Base-by-base conservation (phyloP, 2,888 invertebrate genomes). In the Drosophila kanekoi region DNA sequence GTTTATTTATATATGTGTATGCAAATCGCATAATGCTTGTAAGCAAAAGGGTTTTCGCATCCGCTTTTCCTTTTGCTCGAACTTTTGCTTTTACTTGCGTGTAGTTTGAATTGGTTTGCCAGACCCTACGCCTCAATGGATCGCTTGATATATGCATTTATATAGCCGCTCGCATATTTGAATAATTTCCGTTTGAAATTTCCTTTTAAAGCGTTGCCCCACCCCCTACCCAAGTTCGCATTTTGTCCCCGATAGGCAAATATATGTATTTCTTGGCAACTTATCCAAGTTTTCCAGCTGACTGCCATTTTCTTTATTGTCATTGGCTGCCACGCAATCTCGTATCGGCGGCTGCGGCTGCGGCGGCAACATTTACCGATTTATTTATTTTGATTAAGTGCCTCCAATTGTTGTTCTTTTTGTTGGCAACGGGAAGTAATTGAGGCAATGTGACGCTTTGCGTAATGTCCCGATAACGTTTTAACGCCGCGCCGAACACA, bases 1-100 rank as follows among this genome's bases (percentile, higher is more conserved):
- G 60, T 86, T 86, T 86, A 84, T 84, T 83, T 86, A 83, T 83
- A 65, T 77, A 86, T 83, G 87, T 83, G 64, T 77, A 86, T 83
- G 87, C 77, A 84, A 86, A 86, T 83, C 63, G 66, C 45, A 72
- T 69, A 74, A 72, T 77, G 53, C 70, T 66, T 57, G 61, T 56
- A 52, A 44, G 69, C 54, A 49, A 72, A 70, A 78, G 65, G 72
- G 74, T 58, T 79, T 68, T 45, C 45, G 11, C 18, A 40, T 71
- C 64, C 57, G 45, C 45, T 16, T 38, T 28, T 40, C 37, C 67
- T 48, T 41, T 59, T 14, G 43, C 52, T 48, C 41, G 33, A 4
- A 14, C 40, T 40, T 40, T 40, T 40, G 16, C 40, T 40, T 40
- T 14, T 37, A 40, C 40, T 54, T 48, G 53, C 71, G 60, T 63